phyloP scores from a whole-genome alignment of 2,888 invertebrate genomes.

The Pachycephus smyrnensis region DNA sequence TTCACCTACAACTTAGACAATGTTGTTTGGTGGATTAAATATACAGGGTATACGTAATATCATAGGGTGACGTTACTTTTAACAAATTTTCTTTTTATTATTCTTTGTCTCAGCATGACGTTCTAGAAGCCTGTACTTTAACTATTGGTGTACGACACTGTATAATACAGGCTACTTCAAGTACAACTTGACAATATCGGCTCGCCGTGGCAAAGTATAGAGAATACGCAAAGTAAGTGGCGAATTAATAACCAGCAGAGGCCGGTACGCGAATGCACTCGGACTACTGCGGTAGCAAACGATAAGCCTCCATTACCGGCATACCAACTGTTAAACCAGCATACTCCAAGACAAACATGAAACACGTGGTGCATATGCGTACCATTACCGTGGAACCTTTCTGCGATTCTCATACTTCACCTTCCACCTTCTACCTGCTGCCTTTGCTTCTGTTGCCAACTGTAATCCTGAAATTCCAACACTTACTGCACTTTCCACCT shows the following conservation, averaged over 20 bases:
- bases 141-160: too few species aligned
- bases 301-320: constrained; percentile 59
- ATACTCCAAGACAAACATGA: background rate
- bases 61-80: too few species aligned
- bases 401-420: background rate
- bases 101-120: too few species aligned
- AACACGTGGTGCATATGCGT: background rate
- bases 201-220: background rate
- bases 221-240: constrained; percentile 46
- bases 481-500: background rate
- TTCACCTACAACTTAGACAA: background rate
- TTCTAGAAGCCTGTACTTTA: too few species aligned
- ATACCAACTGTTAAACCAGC: constrained; percentile 50
- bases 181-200: background rate
- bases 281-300: constrained; percentile 50
- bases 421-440: background rate
- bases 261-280: constrained; percentile 10
- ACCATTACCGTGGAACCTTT: background rate
- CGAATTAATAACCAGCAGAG: constrained; percentile 54
- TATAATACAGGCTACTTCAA: background rate
- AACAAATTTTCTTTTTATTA: too few species aligned
- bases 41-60: too few species aligned
- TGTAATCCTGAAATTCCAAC: background rate
- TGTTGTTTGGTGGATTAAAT: background rate
- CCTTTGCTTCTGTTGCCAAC: background rate